Evolutionary conservation across 2,888 invertebrate genomes (phyloP).

Genomic region (Andricus quercusramuli): DNA sequence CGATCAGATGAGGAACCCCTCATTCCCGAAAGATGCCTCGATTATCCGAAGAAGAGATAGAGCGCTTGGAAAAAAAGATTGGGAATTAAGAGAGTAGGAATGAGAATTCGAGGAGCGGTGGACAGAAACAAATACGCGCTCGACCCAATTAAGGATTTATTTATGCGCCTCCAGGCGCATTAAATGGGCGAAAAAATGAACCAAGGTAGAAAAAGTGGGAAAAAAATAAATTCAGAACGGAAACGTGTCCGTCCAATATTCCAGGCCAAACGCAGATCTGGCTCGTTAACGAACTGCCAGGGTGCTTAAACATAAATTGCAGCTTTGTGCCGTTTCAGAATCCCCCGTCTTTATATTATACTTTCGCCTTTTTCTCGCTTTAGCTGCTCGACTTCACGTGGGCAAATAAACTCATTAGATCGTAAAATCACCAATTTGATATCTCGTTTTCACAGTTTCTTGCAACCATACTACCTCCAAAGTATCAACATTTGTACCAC

Average conservation of each 20-base stretch:
- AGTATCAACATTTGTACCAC: background rate
- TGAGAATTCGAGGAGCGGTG: conserved; percentile 31
- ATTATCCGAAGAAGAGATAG: conserved; percentile 25
- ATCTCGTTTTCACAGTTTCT: conserved; percentile 41
- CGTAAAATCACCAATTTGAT: conserved; percentile 44
- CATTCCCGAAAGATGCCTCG: conserved; percentile 1
- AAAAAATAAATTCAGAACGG: conserved; percentile 51
- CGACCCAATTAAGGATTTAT: conserved; percentile 40
- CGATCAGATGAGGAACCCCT: background rate
- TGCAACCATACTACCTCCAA: conserved; percentile 4
- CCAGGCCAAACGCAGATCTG: conserved; percentile 56
- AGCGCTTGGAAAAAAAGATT: conserved; percentile 34
- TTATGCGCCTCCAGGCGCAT: conserved; percentile 32
- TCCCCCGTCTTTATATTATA: conserved; percentile 37
- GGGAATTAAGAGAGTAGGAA: conserved; percentile 37
- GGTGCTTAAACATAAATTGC: conserved; percentile 64
- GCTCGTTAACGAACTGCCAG: conserved; percentile 68
- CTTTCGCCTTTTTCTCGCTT: conserved; percentile 29
- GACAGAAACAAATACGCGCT: conserved; percentile 39
- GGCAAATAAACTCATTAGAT: conserved; percentile 37
- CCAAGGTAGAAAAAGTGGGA: conserved; percentile 6
- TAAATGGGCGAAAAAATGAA: conserved; percentile 26
- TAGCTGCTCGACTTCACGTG: background rate
- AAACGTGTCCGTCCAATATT: conserved; percentile 64
- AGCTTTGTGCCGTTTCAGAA: conserved; percentile 52